Base-by-base conservation (phyloP, 2,888 invertebrate species). In the Encarsia formosa region DNA sequence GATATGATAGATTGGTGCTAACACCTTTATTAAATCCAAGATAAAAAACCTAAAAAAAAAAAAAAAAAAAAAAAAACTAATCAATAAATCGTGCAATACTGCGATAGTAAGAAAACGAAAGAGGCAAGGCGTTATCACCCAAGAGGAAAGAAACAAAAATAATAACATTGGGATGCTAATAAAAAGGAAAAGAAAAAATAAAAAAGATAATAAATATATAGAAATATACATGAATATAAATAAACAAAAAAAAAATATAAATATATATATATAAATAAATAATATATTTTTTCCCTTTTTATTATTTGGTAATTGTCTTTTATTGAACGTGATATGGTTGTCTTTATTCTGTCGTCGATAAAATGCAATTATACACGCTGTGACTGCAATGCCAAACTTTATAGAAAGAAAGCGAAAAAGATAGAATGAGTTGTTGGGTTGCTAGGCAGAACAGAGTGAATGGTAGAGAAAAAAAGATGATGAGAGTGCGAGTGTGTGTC, bases 1-100 rank as follows among this genome's bases (percentile, higher is more conserved):
- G 73, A 73, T 73, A 73, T 73, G 71, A 73, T 73, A 73, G 73
- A 73, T 73, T 73, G 73, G 73, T 73, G 73, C 73, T 73, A 73
- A 73, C 71, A 73, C 72, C 73, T 73, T 73, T 69, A 72, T 73
- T 70, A 66, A 65, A 58, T 54, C 9, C 57, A 58, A 56, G 42
- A 50, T 56, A 56, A 53, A 40, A 29, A 62, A 61, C 57, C 59
- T 62, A 61, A 56, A 55, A 59, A 61, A 42, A 48, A 59, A 56
- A 56, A 49, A 34, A 39, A 55, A 60, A 45, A 39, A 43, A 55
- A 52, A 57, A 40, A 49, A 51, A 49, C 50, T 59, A 47, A 43
- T 45, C 55, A 56, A 51, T 49, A 56, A 67, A 63, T 68, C 66
- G 72, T 73, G 72, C 71, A 71, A 73, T 73, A 73, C 71, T 69